Conservation (phyloP, 2,113 vertebrate species). For the Elanoides forficatus region DNA sequence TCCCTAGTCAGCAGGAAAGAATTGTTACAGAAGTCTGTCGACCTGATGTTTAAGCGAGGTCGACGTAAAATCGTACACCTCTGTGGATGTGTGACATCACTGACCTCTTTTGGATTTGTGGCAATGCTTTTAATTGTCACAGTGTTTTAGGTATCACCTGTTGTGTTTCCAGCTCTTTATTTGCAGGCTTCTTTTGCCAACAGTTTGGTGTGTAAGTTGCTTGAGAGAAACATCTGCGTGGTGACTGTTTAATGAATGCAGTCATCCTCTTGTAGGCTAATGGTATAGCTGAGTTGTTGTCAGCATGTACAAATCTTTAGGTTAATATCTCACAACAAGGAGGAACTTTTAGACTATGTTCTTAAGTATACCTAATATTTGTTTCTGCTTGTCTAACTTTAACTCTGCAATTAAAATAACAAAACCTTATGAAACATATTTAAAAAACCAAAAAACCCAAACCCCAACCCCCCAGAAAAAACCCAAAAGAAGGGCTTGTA, state of each 20-base stretch:
- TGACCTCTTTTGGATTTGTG: background rate
- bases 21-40: background rate
- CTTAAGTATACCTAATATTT: background rate
- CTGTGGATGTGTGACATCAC: background rate
- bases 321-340: background rate
- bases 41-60: background rate
- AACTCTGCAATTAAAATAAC: background rate
- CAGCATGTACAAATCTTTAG: background rate
- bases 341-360: background rate
- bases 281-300: background rate
- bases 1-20: no score
- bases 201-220: background rate
- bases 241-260: background rate
- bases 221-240: fast-evolving
- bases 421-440: background rate
- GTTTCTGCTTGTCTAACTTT: background rate
- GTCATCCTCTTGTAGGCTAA: background rate
- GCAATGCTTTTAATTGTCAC: fast-evolving
- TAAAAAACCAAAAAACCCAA: no score
- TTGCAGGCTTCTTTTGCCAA: background rate
- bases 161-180: background rate
- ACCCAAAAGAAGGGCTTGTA: background rate
- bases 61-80: fast-evolving
- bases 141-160: background rate
- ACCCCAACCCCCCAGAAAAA: no score